phyloP scores from a whole-genome alignment of 2,113 vertebrate species.

The Forbesichthys papilliferus region DNA sequence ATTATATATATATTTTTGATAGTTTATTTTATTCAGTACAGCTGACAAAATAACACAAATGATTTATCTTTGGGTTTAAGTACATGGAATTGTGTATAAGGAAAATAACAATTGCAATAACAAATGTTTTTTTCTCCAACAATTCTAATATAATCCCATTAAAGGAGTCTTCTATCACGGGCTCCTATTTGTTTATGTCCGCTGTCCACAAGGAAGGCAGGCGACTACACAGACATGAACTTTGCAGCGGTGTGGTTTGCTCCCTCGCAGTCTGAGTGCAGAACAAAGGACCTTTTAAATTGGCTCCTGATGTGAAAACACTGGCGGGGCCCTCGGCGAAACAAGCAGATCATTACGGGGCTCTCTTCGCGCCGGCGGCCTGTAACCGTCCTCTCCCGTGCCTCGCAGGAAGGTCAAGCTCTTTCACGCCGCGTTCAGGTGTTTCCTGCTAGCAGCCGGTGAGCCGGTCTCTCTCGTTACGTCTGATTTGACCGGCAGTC shows the following conservation, averaged over 20 bases:
- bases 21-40: too few relatives aligned
- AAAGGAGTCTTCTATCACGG: too few relatives aligned
- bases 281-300: slow-evolving; percentile 91
- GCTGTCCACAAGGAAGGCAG: too few relatives aligned
- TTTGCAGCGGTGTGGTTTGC: too few relatives aligned
- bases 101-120: too few relatives aligned
- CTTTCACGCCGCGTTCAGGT: slow-evolving; percentile 51
- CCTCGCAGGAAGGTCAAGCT: slow-evolving; percentile 83
- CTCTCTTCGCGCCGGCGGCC: slow-evolving; percentile 78
- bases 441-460: slow-evolving; percentile 35
- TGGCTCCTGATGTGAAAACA: slow-evolving; percentile 93
- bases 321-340: slow-evolving; percentile 85
- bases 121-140: too few relatives aligned
- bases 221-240: too few relatives aligned
- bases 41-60: too few relatives aligned
- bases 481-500: slow-evolving; percentile 39
- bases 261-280: slow-evolving; percentile 56
- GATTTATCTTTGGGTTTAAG: too few relatives aligned
- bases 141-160: too few relatives aligned
- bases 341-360: slow-evolving; percentile 86
- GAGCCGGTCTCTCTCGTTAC: slow-evolving; percentile 32
- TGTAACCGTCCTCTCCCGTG: slow-evolving; percentile 75
- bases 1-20: neutral
- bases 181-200: too few relatives aligned
- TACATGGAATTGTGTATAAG: too few relatives aligned